A percentile compares a stretch with the other conserved stretches of the same genome.
Evolutionary conservation across 2,113 vertebrate species (phyloP).

Genomic region (Steatornis caripensis): DNA sequence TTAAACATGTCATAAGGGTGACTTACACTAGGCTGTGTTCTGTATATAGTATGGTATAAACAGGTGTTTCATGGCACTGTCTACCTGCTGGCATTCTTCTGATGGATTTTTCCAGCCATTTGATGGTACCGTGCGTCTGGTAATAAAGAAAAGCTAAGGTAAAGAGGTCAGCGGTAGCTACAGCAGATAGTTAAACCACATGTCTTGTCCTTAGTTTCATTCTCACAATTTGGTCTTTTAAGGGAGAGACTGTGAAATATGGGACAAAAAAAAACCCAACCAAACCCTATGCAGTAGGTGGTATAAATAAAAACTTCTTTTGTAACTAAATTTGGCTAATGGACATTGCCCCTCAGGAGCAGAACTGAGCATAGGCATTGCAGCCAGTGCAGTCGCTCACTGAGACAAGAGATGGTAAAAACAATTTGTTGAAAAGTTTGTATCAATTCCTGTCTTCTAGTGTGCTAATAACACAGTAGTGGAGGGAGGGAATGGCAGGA

Average conservation of each 20-base stretch:
- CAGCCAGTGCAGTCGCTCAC: background rate
- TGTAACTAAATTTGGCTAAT: background rate
- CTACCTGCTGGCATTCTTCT: conserved; percentile 2
- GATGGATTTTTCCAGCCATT: conserved; percentile 12
- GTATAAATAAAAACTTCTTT: background rate
- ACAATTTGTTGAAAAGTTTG: background rate
- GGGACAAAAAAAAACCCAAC: background rate
- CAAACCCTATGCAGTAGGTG: fast-evolving
- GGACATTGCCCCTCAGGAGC: background rate
- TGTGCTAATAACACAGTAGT: background rate
- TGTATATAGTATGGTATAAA: fast-evolving
- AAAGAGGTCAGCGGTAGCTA: background rate
- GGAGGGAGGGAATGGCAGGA: background rate
- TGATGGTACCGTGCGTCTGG: background rate
- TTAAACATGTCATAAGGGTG: background rate
- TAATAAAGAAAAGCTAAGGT: background rate
- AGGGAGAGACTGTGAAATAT: background rate
- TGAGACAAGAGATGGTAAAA: background rate
- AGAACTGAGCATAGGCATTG: background rate
- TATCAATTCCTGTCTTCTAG: background rate
- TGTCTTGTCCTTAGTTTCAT: background rate
- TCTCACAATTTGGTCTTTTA: background rate
- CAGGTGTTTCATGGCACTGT: background rate
- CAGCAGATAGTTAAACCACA: background rate
- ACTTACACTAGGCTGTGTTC: background rate